Percentiles rank a stretch among this genome's conserved stretches.
phyloP scores from a whole-genome alignment of 1,140 invertebrate genomes.

The Stegodyphus mimosarum region DNA sequence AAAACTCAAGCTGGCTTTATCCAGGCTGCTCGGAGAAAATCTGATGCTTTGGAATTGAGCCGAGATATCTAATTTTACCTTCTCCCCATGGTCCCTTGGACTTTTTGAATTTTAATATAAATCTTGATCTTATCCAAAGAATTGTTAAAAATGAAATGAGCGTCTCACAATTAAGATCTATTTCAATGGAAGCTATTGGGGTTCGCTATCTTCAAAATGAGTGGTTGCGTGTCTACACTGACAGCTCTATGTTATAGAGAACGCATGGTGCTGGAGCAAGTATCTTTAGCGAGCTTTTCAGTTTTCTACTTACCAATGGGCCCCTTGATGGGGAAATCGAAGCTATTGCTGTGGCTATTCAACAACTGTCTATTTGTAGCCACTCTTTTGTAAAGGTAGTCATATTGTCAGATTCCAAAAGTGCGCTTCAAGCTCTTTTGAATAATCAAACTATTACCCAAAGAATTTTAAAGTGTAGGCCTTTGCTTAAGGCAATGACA shows the following conservation, averaged over 20 bases:
- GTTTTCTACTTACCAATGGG: background rate
- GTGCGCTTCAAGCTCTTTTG: background rate
- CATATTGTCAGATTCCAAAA: slow-evolving; percentile 8
- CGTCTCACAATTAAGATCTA: no score
- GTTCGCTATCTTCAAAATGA: background rate
- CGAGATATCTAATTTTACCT: no score
- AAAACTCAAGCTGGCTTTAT: no score
- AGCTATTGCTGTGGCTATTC: background rate
- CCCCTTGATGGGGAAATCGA: background rate
- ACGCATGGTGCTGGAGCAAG: background rate
- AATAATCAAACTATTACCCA: background rate
- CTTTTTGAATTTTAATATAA: no score
- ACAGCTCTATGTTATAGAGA: background rate
- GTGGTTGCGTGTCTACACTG: background rate
- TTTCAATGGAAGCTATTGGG: slow-evolving; percentile 11
- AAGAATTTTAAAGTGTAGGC: background rate
- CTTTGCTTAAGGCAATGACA: background rate
- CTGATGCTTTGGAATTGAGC: no score
- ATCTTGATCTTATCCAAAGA: background rate
- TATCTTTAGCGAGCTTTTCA: background rate
- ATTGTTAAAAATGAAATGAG: background rate
- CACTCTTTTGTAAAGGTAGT: slow-evolving; percentile 1
- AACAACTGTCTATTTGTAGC: background rate
- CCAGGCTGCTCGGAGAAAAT: no score
- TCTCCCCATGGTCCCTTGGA: background rate